Percentiles rank a stretch among this genome's conserved stretches.
phyloP scores from a whole-genome alignment of 2,797 vertebrate genomes.

The Valencia hispanica region DNA sequence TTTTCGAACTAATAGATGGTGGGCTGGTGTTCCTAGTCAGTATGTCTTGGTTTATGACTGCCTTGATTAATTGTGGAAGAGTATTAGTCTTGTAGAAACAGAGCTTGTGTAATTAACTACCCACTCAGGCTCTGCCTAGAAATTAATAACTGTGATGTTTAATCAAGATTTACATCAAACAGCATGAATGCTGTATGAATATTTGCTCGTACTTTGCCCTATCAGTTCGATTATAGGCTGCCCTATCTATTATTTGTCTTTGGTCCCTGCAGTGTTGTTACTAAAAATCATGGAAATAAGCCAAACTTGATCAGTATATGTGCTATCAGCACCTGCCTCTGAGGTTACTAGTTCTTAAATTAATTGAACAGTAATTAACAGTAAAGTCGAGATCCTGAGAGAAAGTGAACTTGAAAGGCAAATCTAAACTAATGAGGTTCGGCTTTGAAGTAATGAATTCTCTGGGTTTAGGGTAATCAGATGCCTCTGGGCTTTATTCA shows the following conservation, averaged over 20 bases:
- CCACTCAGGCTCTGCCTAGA: constrained; percentile 69
- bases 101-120: constrained; percentile 71
- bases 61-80: constrained; percentile 70
- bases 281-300: constrained; percentile 66
- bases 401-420: constrained; percentile 78
- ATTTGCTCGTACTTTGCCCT: constrained; percentile 61
- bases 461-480: constrained; percentile 69
- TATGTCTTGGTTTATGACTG: constrained; percentile 58
- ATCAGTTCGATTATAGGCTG: constrained; percentile 51
- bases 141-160: constrained; percentile 78
- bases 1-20: constrained; percentile 16
- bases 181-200: constrained; percentile 58
- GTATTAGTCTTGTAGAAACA: constrained; percentile 67
- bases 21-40: constrained; percentile 31
- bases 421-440: constrained; percentile 78
- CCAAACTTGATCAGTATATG: constrained; percentile 61
- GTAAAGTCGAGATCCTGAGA: constrained; percentile 70
- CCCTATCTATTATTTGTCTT: constrained; percentile 45
- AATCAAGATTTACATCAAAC: constrained; percentile 78
- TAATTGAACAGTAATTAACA: constrained; percentile 77
- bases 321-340: constrained; percentile 72
- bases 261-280: constrained; percentile 65
- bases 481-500: constrained; percentile 63
- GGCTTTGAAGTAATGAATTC: constrained; percentile 78
- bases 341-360: constrained; percentile 69